Percentiles rank a stretch among this genome's conserved stretches.
Conservation (phyloP, 2,797 vertebrate genomes). For the Oreortyx pictus region DNA sequence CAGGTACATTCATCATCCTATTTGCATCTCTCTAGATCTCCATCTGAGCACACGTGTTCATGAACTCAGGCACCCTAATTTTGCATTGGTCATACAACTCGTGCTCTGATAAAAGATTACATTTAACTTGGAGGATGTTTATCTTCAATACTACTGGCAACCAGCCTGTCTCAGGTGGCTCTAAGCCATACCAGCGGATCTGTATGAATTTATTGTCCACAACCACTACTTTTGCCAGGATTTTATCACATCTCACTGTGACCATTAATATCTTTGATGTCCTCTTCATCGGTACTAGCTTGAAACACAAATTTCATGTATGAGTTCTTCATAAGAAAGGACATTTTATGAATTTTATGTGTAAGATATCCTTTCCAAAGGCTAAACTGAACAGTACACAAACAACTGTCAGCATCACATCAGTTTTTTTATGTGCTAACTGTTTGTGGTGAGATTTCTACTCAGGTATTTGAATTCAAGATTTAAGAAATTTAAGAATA, state of each 20-base stretch:
- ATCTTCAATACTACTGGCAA: conserved; percentile 33
- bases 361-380: neutral
- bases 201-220: conserved; percentile 7
- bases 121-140: conserved; percentile 33
- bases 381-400: neutral
- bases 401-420: neutral
- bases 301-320: conserved; percentile 17
- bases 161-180: neutral
- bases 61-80: conserved; percentile 4
- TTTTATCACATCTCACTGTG: conserved; percentile 22
- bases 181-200: neutral
- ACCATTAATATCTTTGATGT: conserved; percentile 37
- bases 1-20: neutral
- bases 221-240: conserved; percentile 14
- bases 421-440: neutral
- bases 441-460: neutral
- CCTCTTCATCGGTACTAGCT: conserved; percentile 23
- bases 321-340: conserved; percentile 6
- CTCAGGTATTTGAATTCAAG: neutral
- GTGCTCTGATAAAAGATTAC: neutral
- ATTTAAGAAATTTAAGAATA: neutral
- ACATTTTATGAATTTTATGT: neutral
- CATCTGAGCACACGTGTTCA: neutral
- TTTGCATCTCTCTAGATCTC: neutral
- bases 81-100: neutral